phyloP scores from a whole-genome alignment of 2,797 vertebrate genomes.

The Cuniculus paca region DNA sequence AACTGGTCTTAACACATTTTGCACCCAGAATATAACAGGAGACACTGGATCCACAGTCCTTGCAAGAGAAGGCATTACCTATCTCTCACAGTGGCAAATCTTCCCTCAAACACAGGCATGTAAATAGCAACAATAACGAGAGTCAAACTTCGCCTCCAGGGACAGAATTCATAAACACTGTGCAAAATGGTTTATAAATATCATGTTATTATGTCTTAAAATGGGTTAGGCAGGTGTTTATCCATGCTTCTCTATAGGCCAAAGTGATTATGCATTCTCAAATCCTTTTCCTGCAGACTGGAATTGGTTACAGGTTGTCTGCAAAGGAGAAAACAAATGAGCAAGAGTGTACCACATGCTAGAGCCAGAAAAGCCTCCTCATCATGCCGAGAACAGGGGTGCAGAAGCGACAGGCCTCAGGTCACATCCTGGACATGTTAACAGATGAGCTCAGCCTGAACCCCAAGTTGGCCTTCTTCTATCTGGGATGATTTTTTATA shows the following conservation, averaged over 20 bases:
- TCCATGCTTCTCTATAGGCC: constrained; percentile 44
- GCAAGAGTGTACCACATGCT: neutral
- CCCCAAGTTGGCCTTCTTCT: constrained; percentile 24
- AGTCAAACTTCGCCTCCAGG: constrained; percentile 68
- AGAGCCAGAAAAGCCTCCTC: neutral
- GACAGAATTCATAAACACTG: constrained; percentile 68
- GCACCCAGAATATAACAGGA: neutral
- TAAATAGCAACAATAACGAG: constrained; percentile 65
- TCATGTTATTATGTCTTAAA: constrained; percentile 79
- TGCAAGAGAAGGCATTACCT: neutral
- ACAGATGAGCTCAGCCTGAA: neutral
- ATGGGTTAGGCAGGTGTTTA: constrained; percentile 76
- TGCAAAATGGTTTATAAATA: constrained; percentile 78
- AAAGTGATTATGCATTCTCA: constrained; percentile 68
- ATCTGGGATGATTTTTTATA: constrained; percentile 45
- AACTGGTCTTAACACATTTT: constrained; percentile 48
- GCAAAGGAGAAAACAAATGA: constrained; percentile 51
- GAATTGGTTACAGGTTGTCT: constrained; percentile 61
- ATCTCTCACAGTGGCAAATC: constrained; percentile 2
- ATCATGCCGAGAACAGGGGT: neutral
- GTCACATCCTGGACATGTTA: constrained; percentile 15
- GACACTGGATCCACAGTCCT: neutral
- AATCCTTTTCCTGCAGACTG: constrained; percentile 37
- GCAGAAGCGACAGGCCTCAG: neutral
- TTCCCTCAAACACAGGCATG: constrained; percentile 44